Evolutionary conservation across 2,797 vertebrate species (phyloP).

Genomic region (Coreius guichenoti): DNA sequence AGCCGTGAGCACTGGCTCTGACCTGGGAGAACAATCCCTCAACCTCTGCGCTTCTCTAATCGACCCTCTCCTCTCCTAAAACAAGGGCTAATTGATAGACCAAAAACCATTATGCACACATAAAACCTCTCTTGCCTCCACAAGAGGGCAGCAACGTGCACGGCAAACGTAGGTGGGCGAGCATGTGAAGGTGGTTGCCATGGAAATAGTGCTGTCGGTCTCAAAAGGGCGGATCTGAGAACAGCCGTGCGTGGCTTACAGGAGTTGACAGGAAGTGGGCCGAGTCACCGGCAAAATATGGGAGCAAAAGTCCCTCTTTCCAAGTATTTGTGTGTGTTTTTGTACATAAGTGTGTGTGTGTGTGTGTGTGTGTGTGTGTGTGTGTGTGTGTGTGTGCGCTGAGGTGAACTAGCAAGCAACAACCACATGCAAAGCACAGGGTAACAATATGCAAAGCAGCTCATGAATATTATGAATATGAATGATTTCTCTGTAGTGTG

Average conservation of each 20-base stretch:
- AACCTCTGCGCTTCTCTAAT: constrained; percentile 31
- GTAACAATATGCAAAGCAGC: constrained; percentile 20
- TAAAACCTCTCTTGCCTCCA: constrained; percentile 21
- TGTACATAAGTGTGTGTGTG: background rate
- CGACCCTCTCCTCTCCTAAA: constrained; percentile 24
- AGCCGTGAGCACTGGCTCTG: background rate
- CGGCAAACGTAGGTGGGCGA: background rate
- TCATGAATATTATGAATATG: constrained; percentile 28
- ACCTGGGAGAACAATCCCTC: constrained; percentile 24
- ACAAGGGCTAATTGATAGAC: constrained; percentile 8
- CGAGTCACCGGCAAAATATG: background rate
- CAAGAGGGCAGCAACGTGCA: constrained; percentile 29
- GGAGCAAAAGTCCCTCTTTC: background rate
- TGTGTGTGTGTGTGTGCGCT: background rate
- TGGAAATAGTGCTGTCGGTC: constrained; percentile 51
- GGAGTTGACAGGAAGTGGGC: background rate
- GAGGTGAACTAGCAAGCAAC: background rate
- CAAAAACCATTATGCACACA: background rate
- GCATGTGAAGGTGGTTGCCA: constrained; percentile 48
- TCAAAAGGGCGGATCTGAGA: constrained; percentile 8
- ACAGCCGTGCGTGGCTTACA: background rate
- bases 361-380: background rate
- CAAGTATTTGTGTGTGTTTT: background rate
- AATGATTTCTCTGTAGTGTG: background rate
- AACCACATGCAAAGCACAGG: background rate